Conservation (phyloP, 2,797 vertebrate species). For the Gorsachius magnificus region DNA sequence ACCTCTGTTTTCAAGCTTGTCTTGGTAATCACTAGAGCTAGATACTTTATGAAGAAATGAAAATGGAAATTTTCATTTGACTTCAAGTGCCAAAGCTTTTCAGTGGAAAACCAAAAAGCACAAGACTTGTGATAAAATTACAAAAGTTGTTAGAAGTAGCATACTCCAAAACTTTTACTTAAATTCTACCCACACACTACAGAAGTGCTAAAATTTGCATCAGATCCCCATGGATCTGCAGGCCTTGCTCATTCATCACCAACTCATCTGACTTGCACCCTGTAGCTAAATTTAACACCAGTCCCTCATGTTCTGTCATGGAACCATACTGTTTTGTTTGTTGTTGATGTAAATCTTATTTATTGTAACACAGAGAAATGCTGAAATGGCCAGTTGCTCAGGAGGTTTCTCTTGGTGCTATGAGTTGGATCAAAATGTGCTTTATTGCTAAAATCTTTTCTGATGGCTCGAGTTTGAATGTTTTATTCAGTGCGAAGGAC, state of each 20-base stretch:
- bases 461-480: background rate
- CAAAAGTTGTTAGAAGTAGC: background rate
- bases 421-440: background rate
- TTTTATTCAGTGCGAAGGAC: background rate
- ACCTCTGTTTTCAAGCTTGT: background rate
- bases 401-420: background rate
- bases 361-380: background rate
- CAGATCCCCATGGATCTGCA: constrained; percentile 1
- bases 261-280: constrained; percentile 43
- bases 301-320: background rate
- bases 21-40: background rate
- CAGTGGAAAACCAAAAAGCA: background rate
- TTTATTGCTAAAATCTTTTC: background rate
- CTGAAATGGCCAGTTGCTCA: background rate
- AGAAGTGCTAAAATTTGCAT: background rate
- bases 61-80: background rate
- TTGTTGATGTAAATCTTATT: background rate
- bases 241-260: constrained; percentile 35
- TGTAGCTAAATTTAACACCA: constrained; percentile 6
- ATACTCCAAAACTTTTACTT: constrained; percentile 18
- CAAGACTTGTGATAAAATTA: background rate
- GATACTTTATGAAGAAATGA: background rate
- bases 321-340: background rate
- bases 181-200: constrained; percentile 3
- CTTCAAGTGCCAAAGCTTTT: background rate